phyloP scores from a whole-genome alignment of 2,113 vertebrate genomes.

The Calidris pygmaea region DNA sequence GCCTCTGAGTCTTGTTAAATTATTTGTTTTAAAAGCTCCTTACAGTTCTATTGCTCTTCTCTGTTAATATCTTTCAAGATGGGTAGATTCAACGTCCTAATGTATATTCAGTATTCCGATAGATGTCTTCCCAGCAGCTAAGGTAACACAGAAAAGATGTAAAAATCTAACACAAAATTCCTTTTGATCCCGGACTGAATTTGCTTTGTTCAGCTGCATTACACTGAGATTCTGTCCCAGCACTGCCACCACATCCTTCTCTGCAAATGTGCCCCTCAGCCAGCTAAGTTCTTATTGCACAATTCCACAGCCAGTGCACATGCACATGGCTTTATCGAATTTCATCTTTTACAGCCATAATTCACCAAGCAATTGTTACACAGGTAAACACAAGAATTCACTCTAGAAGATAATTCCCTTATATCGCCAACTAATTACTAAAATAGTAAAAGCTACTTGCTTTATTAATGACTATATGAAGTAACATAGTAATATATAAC shows the following conservation, averaged over 20 bases:
- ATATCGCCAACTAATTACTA: background rate
- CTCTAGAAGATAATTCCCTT: background rate
- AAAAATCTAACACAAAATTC: background rate
- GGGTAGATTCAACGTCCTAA: background rate
- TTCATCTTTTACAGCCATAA: background rate
- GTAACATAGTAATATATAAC: background rate
- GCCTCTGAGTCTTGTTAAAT: background rate
- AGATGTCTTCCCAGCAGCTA: background rate
- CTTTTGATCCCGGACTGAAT: background rate
- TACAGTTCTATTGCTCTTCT: background rate
- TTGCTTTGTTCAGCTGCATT: background rate
- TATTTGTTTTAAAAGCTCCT: background rate
- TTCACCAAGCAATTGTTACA: background rate
- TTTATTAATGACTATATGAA: background rate
- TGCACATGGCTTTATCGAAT: background rate
- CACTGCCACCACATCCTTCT: background rate
- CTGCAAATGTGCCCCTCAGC: background rate
- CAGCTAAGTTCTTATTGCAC: background rate
- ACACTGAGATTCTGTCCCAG: background rate
- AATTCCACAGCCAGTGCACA: background rate
- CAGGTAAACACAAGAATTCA: background rate
- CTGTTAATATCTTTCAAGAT: background rate
- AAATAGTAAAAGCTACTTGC: background rate
- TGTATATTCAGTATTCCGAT: background rate
- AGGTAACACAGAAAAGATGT: background rate